A percentile compares a stretch with the other conserved stretches of the same genome.
phyloP scores from a whole-genome alignment of 2,797 vertebrate species.

The Gymnoscopelus braueri region DNA sequence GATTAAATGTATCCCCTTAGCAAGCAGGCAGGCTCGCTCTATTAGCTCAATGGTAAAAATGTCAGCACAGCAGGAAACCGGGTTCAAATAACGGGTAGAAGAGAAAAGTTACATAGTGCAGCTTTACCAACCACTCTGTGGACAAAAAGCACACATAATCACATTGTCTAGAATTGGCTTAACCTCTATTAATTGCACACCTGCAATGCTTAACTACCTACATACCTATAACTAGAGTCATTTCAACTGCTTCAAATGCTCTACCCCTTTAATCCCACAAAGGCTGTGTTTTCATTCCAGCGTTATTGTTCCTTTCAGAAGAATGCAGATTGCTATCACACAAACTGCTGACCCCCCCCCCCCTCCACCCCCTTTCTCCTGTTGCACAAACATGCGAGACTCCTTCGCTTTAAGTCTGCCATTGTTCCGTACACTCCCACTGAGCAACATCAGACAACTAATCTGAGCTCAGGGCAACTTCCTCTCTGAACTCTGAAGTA shows the following conservation, averaged over 20 bases:
- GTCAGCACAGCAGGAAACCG: too few species aligned
- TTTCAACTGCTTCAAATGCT: slow-evolving; percentile 23
- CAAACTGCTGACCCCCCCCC: neutral
- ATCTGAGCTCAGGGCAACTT: slow-evolving; percentile 14
- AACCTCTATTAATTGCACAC: slow-evolving; percentile 1
- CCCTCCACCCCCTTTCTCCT: slow-evolving; percentile 13
- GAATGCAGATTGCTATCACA: slow-evolving; percentile 15
- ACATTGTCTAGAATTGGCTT: neutral
- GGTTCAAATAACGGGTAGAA: too few species aligned
- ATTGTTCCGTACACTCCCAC: slow-evolving; percentile 40
- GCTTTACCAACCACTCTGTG: neutral
- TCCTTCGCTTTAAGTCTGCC: slow-evolving; percentile 14
- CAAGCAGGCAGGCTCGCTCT: too few species aligned
- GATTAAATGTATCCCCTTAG: too few species aligned
- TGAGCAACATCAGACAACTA: slow-evolving; percentile 27
- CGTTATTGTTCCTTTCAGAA: slow-evolving; percentile 24
- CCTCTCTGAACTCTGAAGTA: slow-evolving; percentile 8
- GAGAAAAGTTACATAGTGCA: too few species aligned
- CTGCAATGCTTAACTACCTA: neutral
- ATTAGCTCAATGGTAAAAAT: too few species aligned
- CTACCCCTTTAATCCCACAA: slow-evolving; percentile 32
- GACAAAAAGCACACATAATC: neutral
- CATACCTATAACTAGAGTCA: too few species aligned
- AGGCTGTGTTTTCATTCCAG: slow-evolving; percentile 20
- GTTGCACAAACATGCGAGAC: slow-evolving; percentile 19